These are phyloP conservation scores for Ciconia maguari DNA, from an alignment of 2,113 vertebrate genomes.

Conservation along the genomic window DNA sequence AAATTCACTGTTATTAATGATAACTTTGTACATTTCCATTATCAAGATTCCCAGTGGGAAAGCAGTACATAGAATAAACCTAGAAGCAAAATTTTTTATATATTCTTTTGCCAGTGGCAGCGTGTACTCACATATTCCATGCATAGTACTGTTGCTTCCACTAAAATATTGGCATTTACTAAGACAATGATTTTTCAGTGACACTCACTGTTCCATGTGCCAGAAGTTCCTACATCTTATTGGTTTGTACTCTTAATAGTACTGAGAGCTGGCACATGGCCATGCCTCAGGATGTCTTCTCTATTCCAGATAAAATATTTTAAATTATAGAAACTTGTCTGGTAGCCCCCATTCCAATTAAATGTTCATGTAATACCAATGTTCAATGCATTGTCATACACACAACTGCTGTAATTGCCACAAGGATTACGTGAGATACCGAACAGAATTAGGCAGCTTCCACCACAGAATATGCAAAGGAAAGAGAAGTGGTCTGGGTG, in stretches of 20 bases:
- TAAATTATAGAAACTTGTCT: background rate
- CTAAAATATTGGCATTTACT: background rate
- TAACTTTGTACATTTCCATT: slow-evolving; percentile 33
- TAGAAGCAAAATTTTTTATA: background rate
- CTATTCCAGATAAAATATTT: background rate
- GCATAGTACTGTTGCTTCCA: background rate
- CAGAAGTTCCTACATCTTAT: background rate
- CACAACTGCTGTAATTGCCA: background rate
- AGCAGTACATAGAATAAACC: background rate
- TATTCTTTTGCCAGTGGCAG: background rate
- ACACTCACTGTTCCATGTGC: background rate
- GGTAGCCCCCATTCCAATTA: background rate
- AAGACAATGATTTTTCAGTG: background rate
- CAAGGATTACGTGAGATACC: background rate
- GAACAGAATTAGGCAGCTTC: background rate
- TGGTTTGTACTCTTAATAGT: background rate
- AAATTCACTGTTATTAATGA: slow-evolving; percentile 27
- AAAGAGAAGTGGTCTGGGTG: background rate
- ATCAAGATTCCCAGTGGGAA: background rate
- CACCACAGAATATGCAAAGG: background rate
- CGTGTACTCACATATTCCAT: fast-evolving
- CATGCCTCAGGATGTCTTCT: background rate
- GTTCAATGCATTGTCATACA: background rate
- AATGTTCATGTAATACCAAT: background rate
- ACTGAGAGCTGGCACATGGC: background rate